These are phyloP conservation scores for Enteromius mattozi DNA, from an alignment of 2,797 vertebrate genomes.

Conservation along the genomic window DNA sequence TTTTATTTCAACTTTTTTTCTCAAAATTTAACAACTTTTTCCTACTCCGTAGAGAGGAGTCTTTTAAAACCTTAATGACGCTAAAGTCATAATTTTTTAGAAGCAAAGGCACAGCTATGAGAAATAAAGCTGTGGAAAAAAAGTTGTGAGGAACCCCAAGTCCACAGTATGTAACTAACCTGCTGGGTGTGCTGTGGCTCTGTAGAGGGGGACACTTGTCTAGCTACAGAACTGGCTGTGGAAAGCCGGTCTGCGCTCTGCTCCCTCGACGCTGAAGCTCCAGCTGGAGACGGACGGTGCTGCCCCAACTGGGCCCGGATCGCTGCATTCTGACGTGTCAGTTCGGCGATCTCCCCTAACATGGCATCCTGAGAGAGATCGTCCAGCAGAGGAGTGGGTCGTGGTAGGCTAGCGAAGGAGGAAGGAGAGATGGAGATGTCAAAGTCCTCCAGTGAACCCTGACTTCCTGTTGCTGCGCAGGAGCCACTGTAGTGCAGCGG, in stretches of 20 bases:
- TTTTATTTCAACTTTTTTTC: too few relatives aligned
- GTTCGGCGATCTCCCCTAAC: constrained; percentile 79
- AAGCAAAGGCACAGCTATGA: not conserved
- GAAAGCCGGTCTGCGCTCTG: not conserved
- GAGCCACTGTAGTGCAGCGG: constrained; percentile 42
- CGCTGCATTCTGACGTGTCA: constrained; percentile 82
- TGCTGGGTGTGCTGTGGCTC: constrained; percentile 53
- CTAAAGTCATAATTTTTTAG: not conserved
- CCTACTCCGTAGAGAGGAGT: not conserved
- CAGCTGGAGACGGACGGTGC: constrained; percentile 53
- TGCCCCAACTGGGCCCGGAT: constrained; percentile 81
- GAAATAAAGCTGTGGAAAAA: not conserved
- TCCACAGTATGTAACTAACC: constrained; percentile 57
- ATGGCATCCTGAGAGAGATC: constrained; percentile 69
- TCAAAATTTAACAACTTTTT: too few relatives aligned
- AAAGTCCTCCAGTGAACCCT: constrained; percentile 62
- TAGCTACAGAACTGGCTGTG: constrained; percentile 18
- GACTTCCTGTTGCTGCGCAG: constrained; percentile 37
- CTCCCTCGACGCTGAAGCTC: constrained; percentile 19
- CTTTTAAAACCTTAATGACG: not conserved
- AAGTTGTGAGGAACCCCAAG: not conserved
- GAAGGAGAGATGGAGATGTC: constrained; percentile 60
- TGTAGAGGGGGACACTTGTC: constrained; percentile 28
- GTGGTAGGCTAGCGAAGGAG: constrained; percentile 65
- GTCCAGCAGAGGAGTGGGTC: constrained; percentile 44